Percentiles rank a stretch among this genome's conserved stretches.
Conservation (phyloP, 1,140 invertebrate genomes). For the Zaprionus nigranus region DNA sequence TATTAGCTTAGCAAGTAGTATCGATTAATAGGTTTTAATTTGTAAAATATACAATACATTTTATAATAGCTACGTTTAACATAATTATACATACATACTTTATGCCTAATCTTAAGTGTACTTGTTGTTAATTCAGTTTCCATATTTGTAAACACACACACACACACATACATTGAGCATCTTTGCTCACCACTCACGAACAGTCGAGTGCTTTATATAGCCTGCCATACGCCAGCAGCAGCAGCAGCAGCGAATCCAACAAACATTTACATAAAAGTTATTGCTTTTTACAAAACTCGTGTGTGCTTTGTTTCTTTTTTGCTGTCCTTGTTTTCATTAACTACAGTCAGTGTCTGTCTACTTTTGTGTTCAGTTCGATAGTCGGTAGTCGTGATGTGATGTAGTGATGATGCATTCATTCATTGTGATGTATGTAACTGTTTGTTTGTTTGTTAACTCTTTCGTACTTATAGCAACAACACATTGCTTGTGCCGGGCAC, state of each 20-base stretch:
- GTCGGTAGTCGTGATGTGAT: neutral
- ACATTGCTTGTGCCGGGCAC: constrained; percentile 85
- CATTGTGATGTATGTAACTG: constrained; percentile 7
- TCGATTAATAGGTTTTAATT: constrained; percentile 27
- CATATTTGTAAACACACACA: neutral
- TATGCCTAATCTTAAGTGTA: constrained; percentile 8
- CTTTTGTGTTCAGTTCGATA: constrained; percentile 1
- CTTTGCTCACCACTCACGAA: neutral
- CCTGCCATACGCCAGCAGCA: neutral
- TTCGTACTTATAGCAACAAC: constrained; percentile 85
- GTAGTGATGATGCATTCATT: neutral
- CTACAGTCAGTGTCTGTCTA: neutral
- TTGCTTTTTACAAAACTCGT: constrained; percentile 4
- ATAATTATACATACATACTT: constrained; percentile 2
- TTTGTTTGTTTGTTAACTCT: constrained; percentile 61
- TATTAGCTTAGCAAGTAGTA: constrained; percentile 11
- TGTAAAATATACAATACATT: constrained; percentile 25
- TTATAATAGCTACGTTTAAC: constrained; percentile 11
- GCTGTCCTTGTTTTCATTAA: neutral
- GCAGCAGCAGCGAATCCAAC: neutral
- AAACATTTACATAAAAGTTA: constrained; percentile 7
- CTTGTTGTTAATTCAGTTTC: constrained; percentile 4
- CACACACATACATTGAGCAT: neutral
- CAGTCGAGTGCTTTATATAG: neutral
- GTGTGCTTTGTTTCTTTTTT: neutral